These are phyloP conservation scores for Entomobrya proxima DNA, from an alignment of 2,888 invertebrate species.

Conservation along the genomic window DNA sequence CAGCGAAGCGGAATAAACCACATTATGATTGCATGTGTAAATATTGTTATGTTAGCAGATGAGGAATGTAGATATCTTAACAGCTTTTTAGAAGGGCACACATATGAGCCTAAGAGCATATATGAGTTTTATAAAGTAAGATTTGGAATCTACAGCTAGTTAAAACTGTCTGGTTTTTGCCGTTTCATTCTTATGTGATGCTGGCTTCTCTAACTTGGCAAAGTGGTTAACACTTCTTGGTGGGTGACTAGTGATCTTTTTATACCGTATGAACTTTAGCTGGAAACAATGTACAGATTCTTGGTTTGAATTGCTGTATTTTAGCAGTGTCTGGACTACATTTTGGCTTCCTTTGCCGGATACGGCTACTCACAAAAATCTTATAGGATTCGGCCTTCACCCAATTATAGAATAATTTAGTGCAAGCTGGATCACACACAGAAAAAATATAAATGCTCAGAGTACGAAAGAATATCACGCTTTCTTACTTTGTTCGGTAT, in stretches of 20 bases:
- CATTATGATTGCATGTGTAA: constrained; percentile 50
- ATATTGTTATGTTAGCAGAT: constrained; percentile 31
- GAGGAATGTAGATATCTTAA: background rate
- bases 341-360: constrained; percentile 54
- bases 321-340: background rate
- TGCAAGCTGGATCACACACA: constrained; percentile 59
- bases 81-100: background rate
- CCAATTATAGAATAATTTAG: constrained; percentile 70
- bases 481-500: background rate
- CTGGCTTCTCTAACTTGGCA: background rate
- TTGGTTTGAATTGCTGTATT: constrained; percentile 25
- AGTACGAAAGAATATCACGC: background rate
- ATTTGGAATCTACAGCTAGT: no score
- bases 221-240: constrained; percentile 23
- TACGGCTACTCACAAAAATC: constrained; percentile 58
- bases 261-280: background rate
- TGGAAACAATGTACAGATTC: constrained; percentile 29
- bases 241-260: background rate
- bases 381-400: constrained; percentile 67
- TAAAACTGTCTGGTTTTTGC: no score
- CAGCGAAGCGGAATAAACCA: constrained; percentile 61
- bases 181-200: background rate
- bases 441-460: constrained; percentile 6
- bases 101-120: background rate
- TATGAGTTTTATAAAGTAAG: no score